Evolutionary conservation across 2,113 vertebrate genomes (phyloP).

Genomic region (Hypocryptadius cinnamomeus): DNA sequence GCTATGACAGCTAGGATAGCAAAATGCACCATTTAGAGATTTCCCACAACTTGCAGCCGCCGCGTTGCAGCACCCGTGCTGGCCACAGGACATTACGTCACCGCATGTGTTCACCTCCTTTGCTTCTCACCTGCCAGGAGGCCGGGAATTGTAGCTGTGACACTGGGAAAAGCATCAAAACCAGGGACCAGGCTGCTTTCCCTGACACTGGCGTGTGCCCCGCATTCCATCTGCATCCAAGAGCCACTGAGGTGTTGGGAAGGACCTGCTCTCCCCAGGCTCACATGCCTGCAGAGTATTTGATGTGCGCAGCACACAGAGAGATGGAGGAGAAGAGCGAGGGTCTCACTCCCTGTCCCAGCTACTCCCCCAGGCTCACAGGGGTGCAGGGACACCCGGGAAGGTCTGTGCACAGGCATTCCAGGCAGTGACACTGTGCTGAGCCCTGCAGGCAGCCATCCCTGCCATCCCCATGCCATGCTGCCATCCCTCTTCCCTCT

Average conservation of each 20-base stretch:
- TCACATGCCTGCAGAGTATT: neutral
- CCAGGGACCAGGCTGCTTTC: neutral
- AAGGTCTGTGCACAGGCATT: neutral
- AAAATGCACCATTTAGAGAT: fast-evolving
- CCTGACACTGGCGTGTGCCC: neutral
- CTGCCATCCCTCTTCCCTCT: fast-evolving
- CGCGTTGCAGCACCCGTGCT: fast-evolving
- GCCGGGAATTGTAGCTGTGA: too few relatives aligned
- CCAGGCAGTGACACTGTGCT: fast-evolving
- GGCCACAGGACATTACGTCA: fast-evolving
- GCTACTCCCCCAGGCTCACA: neutral
- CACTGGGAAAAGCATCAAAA: neutral
- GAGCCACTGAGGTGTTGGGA: neutral
- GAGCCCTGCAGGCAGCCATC: neutral
- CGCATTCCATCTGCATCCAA: neutral
- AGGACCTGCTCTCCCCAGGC: neutral
- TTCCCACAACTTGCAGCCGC: neutral
- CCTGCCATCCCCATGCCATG: fast-evolving
- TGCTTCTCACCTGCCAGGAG: neutral
- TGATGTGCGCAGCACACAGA: neutral
- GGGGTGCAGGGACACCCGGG: neutral
- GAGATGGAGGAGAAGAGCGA: neutral
- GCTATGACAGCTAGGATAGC: neutral
- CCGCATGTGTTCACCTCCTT: fast-evolving
- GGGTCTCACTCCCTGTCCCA: neutral